Evolutionary conservation across 2,797 vertebrate genomes (phyloP), one percentile per base, ranked within the genome.

Genomic region (Smutsia temminckii): DNA sequence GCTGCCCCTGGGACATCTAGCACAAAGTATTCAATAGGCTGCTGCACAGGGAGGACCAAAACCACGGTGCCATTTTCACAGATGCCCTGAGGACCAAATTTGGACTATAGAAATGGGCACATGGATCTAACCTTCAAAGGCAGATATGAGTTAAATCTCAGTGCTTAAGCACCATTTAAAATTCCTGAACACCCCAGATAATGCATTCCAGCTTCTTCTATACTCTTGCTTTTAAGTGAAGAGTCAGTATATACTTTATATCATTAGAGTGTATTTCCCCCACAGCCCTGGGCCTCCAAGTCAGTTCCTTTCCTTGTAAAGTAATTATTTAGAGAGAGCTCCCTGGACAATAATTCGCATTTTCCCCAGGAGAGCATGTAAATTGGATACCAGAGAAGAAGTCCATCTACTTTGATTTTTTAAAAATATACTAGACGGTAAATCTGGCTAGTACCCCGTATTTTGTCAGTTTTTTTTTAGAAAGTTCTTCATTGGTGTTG

Each of bases 161-260:
- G 51, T 29, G 61, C 68, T 90, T 91, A 94, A 91, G 64, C 16
- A 57, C 40, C 42, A 90, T 85, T 96, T 94, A 92, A 96, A 86
- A 96, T 72, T 96, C 75, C 88, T 69, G 17, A 95, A 34, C 71
- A 66, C 69, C 85, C 21, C 9, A 3, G 21, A 46, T 92, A 95
- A 94, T 89, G 46, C 32, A 93, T 80, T 71, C 66, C 88, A 95
- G 90, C 69, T 93, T 94, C 32, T 40, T 93, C 84, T 59, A 18
- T 53, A 57, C 14, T n/a, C 32, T 61, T 81, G 51, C 53, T 93
- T 94, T 88, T 92, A 96, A 95, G 29, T 51, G 37, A 46, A 85
- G 61, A 89, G 53, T 93, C 75, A 78, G 46, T 74, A 27, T 91
- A 72, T 34, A 85, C 16, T 92, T 92, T 91, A 68, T 63, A 66